These are phyloP conservation scores for Protobothrops mucrosquamatus DNA, from an alignment of 2,113 vertebrate species.

Conservation along the genomic window DNA sequence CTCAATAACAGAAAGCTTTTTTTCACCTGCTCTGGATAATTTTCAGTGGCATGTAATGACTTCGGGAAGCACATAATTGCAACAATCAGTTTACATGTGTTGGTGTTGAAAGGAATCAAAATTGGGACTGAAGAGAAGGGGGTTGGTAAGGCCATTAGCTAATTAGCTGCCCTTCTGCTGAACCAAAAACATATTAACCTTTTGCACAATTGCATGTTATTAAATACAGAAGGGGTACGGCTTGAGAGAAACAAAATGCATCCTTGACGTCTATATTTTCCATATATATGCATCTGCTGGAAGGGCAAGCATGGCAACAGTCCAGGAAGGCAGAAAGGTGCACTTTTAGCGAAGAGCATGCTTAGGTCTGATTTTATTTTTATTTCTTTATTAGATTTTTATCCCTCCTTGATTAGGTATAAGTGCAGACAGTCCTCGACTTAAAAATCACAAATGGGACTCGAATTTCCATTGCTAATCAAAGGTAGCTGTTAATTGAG, in stretches of 20 bases:
- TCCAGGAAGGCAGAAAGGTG: not conserved
- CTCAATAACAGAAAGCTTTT: slow-evolving; percentile 39
- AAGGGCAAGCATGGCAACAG: not conserved
- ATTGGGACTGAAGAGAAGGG: not conserved
- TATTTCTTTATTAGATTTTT: not conserved
- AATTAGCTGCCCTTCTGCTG: slow-evolving; percentile 59
- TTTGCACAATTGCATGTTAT: slow-evolving; percentile 53
- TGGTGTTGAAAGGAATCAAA: slow-evolving; percentile 54
- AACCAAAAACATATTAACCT: slow-evolving; percentile 62
- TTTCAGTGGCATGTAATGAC: slow-evolving; percentile 48
- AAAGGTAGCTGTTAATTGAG: not conserved
- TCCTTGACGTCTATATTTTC: slow-evolving; percentile 14
- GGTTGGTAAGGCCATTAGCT: slow-evolving; percentile 53
- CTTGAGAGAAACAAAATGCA: slow-evolving; percentile 59
- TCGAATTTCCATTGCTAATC: not conserved
- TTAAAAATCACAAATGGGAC: not conserved
- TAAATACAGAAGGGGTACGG: slow-evolving; percentile 48
- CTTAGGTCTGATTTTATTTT: not conserved
- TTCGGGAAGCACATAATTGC: slow-evolving; percentile 57
- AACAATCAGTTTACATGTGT: slow-evolving; percentile 48
- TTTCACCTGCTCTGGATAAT: slow-evolving; percentile 50
- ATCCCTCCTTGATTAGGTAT: not conserved
- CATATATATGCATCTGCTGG: not conserved
- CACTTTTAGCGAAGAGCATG: not conserved
- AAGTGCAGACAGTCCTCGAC: not conserved